Evolutionary conservation across 1,140 invertebrate genomes (phyloP).

Genomic region (Pseudomyrmex cubaensis): DNA sequence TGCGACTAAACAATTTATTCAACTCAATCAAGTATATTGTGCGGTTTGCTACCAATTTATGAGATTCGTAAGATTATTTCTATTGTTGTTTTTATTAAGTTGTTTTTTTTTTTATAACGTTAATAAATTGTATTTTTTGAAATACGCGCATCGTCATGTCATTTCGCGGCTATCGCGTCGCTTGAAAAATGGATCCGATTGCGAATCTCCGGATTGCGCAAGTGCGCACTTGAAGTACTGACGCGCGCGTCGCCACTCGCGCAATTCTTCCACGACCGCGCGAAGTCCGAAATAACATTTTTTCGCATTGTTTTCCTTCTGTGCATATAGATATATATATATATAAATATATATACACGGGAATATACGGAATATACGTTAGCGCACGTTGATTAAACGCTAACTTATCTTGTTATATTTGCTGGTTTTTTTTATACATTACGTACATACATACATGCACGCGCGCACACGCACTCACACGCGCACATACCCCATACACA

Average conservation of each 20-base stretch:
- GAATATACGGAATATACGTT: conserved; percentile 52
- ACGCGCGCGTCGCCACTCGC: conserved; percentile 34
- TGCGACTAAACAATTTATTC: too few relatives aligned
- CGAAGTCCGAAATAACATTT: conserved; percentile 46
- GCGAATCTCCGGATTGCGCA: too few relatives aligned
- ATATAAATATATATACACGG: conserved; percentile 58
- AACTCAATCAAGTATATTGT: too few relatives aligned
- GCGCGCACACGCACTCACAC: too few relatives aligned
- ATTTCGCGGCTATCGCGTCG: too few relatives aligned
- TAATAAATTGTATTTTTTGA: too few relatives aligned
- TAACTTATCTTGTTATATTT: conserved; percentile 58
- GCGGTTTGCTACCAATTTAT: too few relatives aligned
- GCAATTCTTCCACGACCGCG: conserved; percentile 53
- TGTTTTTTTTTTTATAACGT: too few relatives aligned
- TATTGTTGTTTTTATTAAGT: too few relatives aligned
- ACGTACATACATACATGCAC: conserved; percentile 46
- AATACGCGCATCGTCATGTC: too few relatives aligned
- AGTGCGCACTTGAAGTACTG: background rate
- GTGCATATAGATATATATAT: conserved; percentile 14
- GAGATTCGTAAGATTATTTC: too few relatives aligned
- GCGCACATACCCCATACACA: background rate
- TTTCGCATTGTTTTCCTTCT: background rate
- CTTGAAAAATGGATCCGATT: too few relatives aligned
- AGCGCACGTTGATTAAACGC: conserved; percentile 64
- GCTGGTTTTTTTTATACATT: conserved; percentile 64